Conservation (phyloP, 2,113 vertebrate genomes). For the Mesitornis unicolor region DNA sequence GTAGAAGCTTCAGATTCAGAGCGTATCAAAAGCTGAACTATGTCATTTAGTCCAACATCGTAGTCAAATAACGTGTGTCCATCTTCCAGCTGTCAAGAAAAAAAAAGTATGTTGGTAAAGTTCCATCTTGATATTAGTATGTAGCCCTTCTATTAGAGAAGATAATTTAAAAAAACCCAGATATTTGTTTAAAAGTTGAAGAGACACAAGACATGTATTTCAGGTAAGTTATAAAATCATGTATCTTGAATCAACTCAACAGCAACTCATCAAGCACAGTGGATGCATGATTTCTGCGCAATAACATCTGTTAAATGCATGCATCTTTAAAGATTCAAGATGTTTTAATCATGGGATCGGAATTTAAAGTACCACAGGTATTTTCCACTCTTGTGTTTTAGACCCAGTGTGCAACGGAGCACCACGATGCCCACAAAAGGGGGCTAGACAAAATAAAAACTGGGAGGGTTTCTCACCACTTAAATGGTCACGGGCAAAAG, state of each 20-base stretch:
- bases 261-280: background rate
- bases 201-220: background rate
- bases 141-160: background rate
- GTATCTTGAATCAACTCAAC: background rate
- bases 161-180: background rate
- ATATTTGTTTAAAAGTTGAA: background rate
- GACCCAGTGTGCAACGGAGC: too few species aligned
- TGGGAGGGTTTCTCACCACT: too few species aligned
- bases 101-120: background rate
- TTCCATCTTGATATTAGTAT: background rate
- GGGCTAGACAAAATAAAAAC: too few species aligned
- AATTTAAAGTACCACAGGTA: background rate
- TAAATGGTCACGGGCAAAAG: too few species aligned
- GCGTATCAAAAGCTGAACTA: constrained; percentile 90
- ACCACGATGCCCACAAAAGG: too few species aligned
- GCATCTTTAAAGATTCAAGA: background rate
- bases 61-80: constrained; percentile 95
- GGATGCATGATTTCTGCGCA: background rate
- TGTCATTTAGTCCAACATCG: constrained; percentile 92
- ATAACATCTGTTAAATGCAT: background rate
- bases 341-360: background rate
- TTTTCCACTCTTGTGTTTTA: background rate
- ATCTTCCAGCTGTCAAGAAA: constrained; percentile 86
- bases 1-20: constrained; percentile 82
- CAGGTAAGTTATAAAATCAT: background rate